phyloP scores from a whole-genome alignment of 2,888 invertebrate genomes.

The Trimorus sp. region DNA sequence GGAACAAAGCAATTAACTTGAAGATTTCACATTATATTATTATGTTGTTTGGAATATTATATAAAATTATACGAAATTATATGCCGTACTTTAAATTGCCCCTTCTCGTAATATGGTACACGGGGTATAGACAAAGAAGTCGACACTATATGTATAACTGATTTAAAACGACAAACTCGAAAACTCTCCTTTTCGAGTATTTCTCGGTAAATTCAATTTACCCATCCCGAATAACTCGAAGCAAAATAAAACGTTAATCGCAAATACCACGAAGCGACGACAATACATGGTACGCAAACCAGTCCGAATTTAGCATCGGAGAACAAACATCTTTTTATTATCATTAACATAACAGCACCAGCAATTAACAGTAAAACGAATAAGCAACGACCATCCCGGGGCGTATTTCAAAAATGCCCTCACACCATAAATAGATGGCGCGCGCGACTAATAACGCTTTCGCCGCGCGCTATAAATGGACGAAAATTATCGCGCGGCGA shows the following conservation, averaged over 20 bases:
- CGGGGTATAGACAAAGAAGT: conserved; percentile 18
- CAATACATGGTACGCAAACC: too few species aligned
- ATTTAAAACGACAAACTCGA: too few species aligned
- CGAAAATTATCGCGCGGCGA: conserved; percentile 10
- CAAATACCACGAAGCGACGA: too few species aligned
- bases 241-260: too few species aligned
- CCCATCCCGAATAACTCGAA: too few species aligned
- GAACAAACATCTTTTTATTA: not conserved
- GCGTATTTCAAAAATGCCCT: not conserved
- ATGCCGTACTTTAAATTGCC: conserved; percentile 25
- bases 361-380: too few species aligned
- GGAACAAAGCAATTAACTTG: conserved; percentile 21
- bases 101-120: not conserved
- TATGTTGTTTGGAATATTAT: conserved; percentile 21
- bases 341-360: too few species aligned
- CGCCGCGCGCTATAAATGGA: conserved; percentile 8
- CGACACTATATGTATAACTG: too few species aligned
- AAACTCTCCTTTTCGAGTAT: too few species aligned
- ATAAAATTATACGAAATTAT: conserved; percentile 47
- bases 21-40: conserved; percentile 17
- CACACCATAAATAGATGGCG: conserved; percentile 16
- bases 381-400: too few species aligned
- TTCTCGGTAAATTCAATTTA: too few species aligned
- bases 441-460: conserved; percentile 11
- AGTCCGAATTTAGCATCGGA: too few species aligned